phyloP scores from a whole-genome alignment of 1,140 invertebrate species.

The Hyles vespertilio region DNA sequence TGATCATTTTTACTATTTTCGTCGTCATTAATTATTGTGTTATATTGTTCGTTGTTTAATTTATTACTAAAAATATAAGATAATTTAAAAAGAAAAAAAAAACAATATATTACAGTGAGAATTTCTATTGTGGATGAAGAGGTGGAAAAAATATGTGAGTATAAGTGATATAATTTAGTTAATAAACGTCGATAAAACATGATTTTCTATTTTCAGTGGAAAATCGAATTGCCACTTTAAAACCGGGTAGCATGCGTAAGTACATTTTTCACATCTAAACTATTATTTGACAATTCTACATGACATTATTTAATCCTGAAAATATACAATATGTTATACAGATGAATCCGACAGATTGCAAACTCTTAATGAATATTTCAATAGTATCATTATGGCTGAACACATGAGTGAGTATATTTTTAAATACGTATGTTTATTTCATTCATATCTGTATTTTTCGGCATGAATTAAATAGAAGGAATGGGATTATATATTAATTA shows the following conservation, averaged over 20 bases:
- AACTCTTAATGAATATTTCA: slow-evolving; percentile 38
- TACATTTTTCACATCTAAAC: neutral
- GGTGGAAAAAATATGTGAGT: slow-evolving; percentile 59
- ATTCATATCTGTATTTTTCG: neutral
- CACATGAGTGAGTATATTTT: slow-evolving; percentile 16
- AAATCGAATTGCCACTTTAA: slow-evolving; percentile 7
- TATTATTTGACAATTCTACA: too few species aligned
- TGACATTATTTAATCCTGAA: too few species aligned
- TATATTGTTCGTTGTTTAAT: too few species aligned
- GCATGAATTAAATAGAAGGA: neutral
- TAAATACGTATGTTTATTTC: neutral
- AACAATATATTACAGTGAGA: slow-evolving; percentile 30
- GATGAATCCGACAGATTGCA: slow-evolving; percentile 26
- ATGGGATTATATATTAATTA: too few species aligned
- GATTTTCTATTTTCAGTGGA: slow-evolving; percentile 15
- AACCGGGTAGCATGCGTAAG: slow-evolving; percentile 15
- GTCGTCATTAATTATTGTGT: too few species aligned
- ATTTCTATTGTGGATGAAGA: slow-evolving; percentile 43
- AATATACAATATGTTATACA: slow-evolving; percentile 10
- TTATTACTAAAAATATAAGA: neutral
- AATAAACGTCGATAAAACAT: neutral
- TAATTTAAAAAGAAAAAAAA: neutral
- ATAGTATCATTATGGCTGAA: slow-evolving; percentile 29
- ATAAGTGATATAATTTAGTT: slow-evolving; percentile 15
- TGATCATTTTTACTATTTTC: too few species aligned